Percentiles rank a stretch among this genome's conserved stretches.
These are phyloP conservation scores for Sesamia nonagrioides DNA, from an alignment of 1,140 invertebrate genomes.

Conservation along the genomic window DNA sequence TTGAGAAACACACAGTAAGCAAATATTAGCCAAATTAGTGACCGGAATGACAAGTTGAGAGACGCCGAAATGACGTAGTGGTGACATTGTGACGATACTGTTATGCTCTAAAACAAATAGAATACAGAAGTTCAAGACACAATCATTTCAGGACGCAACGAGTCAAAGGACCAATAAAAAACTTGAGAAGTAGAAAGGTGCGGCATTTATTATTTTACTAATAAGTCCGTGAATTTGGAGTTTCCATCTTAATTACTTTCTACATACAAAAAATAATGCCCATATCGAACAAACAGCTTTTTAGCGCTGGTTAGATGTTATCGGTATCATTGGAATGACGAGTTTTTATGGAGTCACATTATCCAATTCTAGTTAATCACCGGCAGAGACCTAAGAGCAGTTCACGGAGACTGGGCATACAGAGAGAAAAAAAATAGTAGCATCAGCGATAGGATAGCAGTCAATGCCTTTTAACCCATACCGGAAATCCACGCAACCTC, in stretches of 20 bases:
- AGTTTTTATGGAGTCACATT: no score
- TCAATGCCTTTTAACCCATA: neutral
- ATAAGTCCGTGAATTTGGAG: neutral
- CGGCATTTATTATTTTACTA: neutral
- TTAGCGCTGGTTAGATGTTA: no score
- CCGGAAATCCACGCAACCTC: neutral
- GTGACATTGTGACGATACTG: slow-evolving; percentile 13
- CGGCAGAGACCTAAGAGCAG: neutral
- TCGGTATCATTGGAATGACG: no score
- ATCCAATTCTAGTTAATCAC: no score
- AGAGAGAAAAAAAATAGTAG: no score
- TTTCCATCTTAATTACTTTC: neutral
- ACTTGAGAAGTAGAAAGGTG: neutral
- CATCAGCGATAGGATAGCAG: neutral
- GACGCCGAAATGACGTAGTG: neutral
- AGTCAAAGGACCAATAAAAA: no score
- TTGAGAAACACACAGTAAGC: neutral
- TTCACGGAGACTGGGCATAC: neutral
- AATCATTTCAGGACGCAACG: neutral
- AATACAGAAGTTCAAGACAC: neutral
- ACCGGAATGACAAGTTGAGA: slow-evolving; percentile 22
- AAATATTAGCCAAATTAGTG: slow-evolving; percentile 3
- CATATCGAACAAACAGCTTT: no score
- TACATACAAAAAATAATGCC: no score
- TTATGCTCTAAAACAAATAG: neutral